A percentile compares a stretch with the other conserved stretches of the same genome.
Evolutionary conservation across 1,140 invertebrate species (phyloP).

Genomic region (Zaprionus taronus): DNA sequence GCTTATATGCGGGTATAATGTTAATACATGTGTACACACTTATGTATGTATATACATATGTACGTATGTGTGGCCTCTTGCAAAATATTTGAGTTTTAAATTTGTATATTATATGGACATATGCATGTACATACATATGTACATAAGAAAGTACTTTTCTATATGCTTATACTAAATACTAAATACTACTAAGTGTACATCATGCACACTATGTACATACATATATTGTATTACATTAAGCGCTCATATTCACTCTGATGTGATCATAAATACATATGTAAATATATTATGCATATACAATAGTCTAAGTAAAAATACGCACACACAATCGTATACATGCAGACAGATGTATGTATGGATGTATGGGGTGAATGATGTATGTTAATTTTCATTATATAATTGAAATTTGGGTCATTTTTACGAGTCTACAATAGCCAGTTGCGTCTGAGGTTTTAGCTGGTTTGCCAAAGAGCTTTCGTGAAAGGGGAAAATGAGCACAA

Average conservation of each 20-base stretch:
- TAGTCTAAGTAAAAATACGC: neutral
- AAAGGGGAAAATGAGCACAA: constrained; percentile 71
- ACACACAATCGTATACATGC: constrained; percentile 18
- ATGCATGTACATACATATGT: neutral
- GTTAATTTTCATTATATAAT: constrained; percentile 74
- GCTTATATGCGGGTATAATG: constrained; percentile 57
- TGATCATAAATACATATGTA: constrained; percentile 4
- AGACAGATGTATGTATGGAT: constrained; percentile 28
- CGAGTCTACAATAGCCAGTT: constrained; percentile 64
- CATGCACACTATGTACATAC: too few relatives aligned
- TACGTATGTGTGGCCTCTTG: neutral
- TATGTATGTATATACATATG: neutral
- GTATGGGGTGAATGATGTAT: constrained; percentile 32
- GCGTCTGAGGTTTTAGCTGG: constrained; percentile 66
- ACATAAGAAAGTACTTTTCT: neutral
- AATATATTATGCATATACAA: neutral
- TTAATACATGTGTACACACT: constrained; percentile 8
- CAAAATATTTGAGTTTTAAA: neutral
- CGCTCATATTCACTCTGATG: neutral
- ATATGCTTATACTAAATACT: too few relatives aligned
- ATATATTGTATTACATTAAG: too few relatives aligned
- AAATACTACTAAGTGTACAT: neutral
- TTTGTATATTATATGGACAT: neutral
- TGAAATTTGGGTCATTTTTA: constrained; percentile 82
- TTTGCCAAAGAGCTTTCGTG: constrained; percentile 77